Base-by-base conservation (phyloP, 2,113 vertebrate genomes). In the Mixornis gularis region DNA sequence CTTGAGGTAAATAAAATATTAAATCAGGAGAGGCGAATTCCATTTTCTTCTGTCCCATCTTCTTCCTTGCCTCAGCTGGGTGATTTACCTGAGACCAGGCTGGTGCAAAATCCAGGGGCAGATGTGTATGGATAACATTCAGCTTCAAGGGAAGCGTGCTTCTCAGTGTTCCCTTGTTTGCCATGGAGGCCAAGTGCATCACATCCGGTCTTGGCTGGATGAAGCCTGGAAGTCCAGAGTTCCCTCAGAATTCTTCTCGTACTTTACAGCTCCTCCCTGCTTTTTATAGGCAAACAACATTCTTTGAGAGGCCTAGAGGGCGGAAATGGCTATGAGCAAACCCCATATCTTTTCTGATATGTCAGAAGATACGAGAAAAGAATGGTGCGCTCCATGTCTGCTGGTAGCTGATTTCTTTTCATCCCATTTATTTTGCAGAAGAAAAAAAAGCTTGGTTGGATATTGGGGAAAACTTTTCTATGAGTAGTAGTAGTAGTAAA, bases 191-290 rank as follows among this genome's bases (percentile, higher is more conserved):
- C 48, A 63, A 70, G 69, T 13, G n/a, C 77, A 55, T 91, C 5
- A 4, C 44, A 70, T 82, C 71, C 2, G 2, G 59, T 21, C 74
- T 66, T 17, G 2, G 55, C 59, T 85, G 81, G 65, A 34, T 68
- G 73, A 93, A 94, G 91, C 49, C 73, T 92, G 49, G 32, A 91
- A 87, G 84, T 83, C 46, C 79, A 93, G 80, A 81, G 85, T 89
- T 94, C 74, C 81, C 48, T 69, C 43, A 49, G 89, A 92, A 94
- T 93, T 89, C 85, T 92, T 91, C 58, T 90, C 3, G 13, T 85
- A 66, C 19, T 94, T 93, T 27, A 52, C 71, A 92, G 74, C 81
- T 94, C 90, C 94, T 96, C 79, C 93, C 93, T 91, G 72, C 62
- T 92, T 91, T 93, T 77, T 91, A 30, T 79, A 84, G 81, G 85